phyloP scores from a whole-genome alignment of 2,888 invertebrate genomes.

The Trachelus troglodyta region DNA sequence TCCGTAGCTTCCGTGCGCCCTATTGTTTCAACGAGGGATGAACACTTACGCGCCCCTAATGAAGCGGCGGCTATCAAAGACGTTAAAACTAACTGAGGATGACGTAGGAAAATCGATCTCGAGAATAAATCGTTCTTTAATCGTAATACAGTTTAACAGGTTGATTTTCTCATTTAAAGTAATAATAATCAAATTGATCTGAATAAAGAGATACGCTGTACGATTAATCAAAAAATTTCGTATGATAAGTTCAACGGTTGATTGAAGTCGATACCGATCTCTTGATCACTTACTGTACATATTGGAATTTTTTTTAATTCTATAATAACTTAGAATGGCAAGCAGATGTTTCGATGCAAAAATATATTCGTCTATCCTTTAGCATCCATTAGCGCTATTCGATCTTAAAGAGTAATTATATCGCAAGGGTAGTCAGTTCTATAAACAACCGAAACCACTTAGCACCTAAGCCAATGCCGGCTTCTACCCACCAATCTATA shows the following conservation, averaged over 20 bases:
- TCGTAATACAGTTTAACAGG: neutral
- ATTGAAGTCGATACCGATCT: neutral
- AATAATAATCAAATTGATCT: neutral
- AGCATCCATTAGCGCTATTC: constrained; percentile 13
- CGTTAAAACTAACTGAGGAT: neutral
- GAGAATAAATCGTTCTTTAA: neutral
- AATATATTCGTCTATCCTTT: neutral
- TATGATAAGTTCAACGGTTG: neutral
- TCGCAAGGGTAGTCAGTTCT: constrained; percentile 31
- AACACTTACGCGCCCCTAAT: constrained; percentile 15
- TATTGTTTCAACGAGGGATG: constrained; percentile 22
- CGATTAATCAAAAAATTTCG: neutral
- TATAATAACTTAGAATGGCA: neutral
- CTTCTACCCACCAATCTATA: constrained; percentile 46
- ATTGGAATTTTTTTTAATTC: neutral
- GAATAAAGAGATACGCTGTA: neutral
- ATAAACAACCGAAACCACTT: constrained; percentile 48
- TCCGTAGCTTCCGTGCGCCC: constrained; percentile 21
- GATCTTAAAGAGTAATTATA: constrained; percentile 32
- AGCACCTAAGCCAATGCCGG: constrained; percentile 42
- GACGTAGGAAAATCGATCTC: neutral
- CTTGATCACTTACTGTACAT: neutral
- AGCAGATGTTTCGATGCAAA: neutral
- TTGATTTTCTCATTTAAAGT: neutral
- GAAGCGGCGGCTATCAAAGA: constrained; percentile 20